Conservation (phyloP, 2,797 vertebrate species). For the Kryptolebias ocellatus region DNA sequence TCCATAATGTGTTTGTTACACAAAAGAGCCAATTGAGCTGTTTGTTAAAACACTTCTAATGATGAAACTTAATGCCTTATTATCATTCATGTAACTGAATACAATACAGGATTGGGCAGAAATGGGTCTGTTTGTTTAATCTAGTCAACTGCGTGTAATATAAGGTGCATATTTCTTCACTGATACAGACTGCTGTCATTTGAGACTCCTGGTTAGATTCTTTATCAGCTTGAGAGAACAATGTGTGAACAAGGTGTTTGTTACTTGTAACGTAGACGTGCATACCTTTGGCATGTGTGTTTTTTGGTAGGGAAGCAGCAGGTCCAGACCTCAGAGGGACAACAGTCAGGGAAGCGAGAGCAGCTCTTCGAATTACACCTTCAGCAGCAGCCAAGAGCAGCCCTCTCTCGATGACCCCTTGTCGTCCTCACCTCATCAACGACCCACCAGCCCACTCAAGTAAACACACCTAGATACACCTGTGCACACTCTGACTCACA, state of each 20-base stretch:
- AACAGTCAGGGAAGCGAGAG: slow-evolving; percentile 80
- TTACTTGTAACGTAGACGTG: not conserved
- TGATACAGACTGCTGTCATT: not conserved
- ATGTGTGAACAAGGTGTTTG: no score
- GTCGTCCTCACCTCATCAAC: slow-evolving; percentile 33
- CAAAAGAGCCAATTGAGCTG: no score
- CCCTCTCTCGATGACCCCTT: slow-evolving; percentile 73
- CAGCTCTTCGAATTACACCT: slow-evolving; percentile 73
- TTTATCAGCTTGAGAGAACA: not conserved
- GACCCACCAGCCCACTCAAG: slow-evolving; percentile 82
- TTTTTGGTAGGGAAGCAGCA: slow-evolving; percentile 85
- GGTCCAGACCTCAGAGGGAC: slow-evolving; percentile 82
- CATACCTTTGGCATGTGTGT: slow-evolving; percentile 16
- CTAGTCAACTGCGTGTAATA: no score
- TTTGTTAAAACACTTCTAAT: no score
- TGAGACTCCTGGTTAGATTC: not conserved
- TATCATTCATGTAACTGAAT: no score
- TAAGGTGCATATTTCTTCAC: not conserved
- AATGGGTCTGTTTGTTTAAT: no score
- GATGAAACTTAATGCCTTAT: no score
- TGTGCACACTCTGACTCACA: not conserved
- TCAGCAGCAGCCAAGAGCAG: slow-evolving; percentile 80
- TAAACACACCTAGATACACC: slow-evolving; percentile 31
- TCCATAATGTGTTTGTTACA: no score
- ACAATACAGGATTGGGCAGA: no score